phyloP scores from a whole-genome alignment of 53 echinoderm and acorn worm species.

The Echinometra lucunter region DNA sequence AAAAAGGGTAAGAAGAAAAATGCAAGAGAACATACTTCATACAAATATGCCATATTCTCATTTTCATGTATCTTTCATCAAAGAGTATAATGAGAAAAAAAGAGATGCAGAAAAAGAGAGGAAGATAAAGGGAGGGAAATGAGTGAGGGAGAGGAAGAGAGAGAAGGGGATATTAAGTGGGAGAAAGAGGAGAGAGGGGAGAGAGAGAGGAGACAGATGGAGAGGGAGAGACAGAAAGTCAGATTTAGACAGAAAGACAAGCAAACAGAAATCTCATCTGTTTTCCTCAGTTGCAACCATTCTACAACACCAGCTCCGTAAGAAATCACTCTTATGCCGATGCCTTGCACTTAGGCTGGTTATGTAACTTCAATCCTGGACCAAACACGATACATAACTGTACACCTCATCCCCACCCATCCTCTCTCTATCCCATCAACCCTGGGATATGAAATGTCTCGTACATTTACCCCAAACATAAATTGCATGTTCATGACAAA shows the following conservation, averaged over 20 bases:
- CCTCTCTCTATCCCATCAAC: too few relatives aligned
- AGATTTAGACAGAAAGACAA: not conserved
- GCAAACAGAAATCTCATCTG: too few relatives aligned
- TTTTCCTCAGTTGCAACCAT: too few relatives aligned
- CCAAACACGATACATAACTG: too few relatives aligned
- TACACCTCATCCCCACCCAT: too few relatives aligned
- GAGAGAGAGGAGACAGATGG: not conserved
- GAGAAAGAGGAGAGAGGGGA: not conserved
- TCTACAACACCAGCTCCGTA: too few relatives aligned
- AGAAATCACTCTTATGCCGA: too few relatives aligned
- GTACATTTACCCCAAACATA: too few relatives aligned
- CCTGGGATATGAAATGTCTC: too few relatives aligned
- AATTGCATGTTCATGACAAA: too few relatives aligned
- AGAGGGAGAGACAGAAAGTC: not conserved
- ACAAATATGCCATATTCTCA: not conserved
- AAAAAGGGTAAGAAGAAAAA: not conserved
- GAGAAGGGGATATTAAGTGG: not conserved
- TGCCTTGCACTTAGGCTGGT: too few relatives aligned
- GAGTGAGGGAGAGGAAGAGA: not conserved
- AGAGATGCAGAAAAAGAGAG: not conserved
- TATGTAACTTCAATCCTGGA: too few relatives aligned
- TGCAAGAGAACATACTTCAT: not conserved
- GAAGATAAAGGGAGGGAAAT: not conserved
- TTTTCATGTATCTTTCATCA: not conserved
- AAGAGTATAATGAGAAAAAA: not conserved